A percentile compares a stretch with the other conserved stretches of the same genome.
Evolutionary conservation across 2,113 vertebrate genomes (phyloP).

Genomic region (Phalacrocorax carbo): DNA sequence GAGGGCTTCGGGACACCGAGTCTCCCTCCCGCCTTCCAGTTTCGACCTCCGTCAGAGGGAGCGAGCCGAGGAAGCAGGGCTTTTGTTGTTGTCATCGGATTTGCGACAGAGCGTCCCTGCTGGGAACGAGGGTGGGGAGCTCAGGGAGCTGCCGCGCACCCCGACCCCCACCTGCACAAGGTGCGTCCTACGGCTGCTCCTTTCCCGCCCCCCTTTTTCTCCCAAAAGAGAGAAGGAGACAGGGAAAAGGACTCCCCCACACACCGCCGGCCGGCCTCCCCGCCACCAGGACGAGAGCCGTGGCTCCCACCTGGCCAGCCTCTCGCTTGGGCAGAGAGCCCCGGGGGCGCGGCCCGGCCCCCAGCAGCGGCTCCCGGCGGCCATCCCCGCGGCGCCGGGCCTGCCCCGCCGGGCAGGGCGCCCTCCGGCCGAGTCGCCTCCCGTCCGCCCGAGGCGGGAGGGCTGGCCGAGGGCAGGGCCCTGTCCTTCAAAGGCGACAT

Average conservation of each 20-base stretch:
- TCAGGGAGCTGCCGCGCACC: neutral
- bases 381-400: too few species aligned
- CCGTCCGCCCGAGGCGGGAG: too few species aligned
- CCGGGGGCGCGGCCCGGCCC: neutral
- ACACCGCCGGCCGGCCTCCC: neutral
- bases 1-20: neutral
- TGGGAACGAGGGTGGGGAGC: neutral
- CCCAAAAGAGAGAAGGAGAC: neutral
- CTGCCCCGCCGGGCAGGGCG: neutral
- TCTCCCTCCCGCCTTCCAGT: neutral
- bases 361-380: too few species aligned
- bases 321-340: neutral
- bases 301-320: neutral
- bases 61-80: neutral
- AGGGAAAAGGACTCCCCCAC: neutral
- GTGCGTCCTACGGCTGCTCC: neutral
- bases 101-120: neutral
- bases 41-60: neutral
- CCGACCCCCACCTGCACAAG: neutral
- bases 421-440: too few species aligned
- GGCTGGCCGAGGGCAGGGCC: too few species aligned
- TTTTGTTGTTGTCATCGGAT: slow-evolving; percentile 35
- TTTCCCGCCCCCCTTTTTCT: neutral
- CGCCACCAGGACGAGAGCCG: neutral
- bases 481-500: too few species aligned